Base-by-base conservation (phyloP, 1,140 invertebrate species). In the Carposina sasakii region DNA sequence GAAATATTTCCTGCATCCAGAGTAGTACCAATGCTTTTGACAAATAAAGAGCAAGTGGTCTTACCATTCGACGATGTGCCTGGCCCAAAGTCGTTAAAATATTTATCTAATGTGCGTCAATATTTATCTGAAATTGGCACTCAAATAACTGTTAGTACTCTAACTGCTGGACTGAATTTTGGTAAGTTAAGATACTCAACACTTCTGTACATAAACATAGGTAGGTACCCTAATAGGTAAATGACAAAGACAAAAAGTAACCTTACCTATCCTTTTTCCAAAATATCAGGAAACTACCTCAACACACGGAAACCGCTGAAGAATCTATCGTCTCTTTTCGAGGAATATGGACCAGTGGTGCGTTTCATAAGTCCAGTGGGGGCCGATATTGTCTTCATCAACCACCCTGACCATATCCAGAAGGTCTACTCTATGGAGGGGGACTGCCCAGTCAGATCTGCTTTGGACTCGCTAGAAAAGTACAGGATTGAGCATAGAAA, bases 331-430 rank as follows among this genome's bases (percentile, higher is more conserved):
- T 85, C 78, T 40, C 63, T 90, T 0, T 89, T 90, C 48, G 86
- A 90, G 40, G 81, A 89, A 54, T 90, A 90, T 48, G 90, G 90
- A 1, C 88, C 89, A 0, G 84, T 91, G 5, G 89, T 90, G 3
- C 76, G 89, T 39, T 77, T 90, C 15, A 86, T 89, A 10, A 89
- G 89, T 22, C 88, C 89, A 0, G 74, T 90, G 23, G 86, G 88
- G 0, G 83, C 85, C 3, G 87, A 90, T 40, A 86, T 90, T 20
- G 87, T 90, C 2, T 79, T 91, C 52, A 77, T 88, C 15, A 86
- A 81, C 54, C 85, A 89, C 16, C 89, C 89, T 0, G 88, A 90
- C 48, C 88, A 90, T 49, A 89, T 90, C 42, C 82, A 86, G 20
- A 84, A 88, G 41, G 87, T 90, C 1, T 87, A 89, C 47, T 69